Conservation (phyloP, 2,888 invertebrate species). For the Melanargia galathea region DNA sequence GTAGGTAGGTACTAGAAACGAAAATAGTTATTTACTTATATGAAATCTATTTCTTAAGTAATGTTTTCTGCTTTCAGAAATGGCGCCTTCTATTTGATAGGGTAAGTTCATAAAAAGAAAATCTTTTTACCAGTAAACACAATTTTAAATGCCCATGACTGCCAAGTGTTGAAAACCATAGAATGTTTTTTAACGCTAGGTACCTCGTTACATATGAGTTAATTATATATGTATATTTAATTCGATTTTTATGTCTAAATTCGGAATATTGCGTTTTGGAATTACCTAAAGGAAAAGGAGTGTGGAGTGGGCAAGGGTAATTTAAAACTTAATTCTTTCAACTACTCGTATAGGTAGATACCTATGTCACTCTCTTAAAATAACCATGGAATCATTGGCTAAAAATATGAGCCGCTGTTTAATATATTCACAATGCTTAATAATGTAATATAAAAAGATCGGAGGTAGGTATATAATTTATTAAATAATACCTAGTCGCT, state of each 20-base stretch:
- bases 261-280: no score
- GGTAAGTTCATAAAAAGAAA: constrained; percentile 76
- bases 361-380: constrained; percentile 17
- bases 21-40: no score
- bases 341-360: background rate
- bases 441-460: constrained; percentile 6
- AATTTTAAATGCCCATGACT: no score
- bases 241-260: no score
- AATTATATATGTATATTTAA: no score
- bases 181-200: no score
- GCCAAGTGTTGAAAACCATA: no score
- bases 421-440: constrained; percentile 13
- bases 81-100: constrained; percentile 94
- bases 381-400: constrained; percentile 20
- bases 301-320: background rate
- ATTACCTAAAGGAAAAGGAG: no score
- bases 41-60: no score
- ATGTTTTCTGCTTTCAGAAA: constrained; percentile 82
- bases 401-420: background rate
- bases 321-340: constrained; percentile 2
- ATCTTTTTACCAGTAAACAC: background rate
- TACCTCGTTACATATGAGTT: no score
- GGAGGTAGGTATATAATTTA: background rate
- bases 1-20: no score
- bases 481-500: background rate